phyloP scores from a whole-genome alignment of 2,113 vertebrate genomes.

The Malurus cyaneus region DNA sequence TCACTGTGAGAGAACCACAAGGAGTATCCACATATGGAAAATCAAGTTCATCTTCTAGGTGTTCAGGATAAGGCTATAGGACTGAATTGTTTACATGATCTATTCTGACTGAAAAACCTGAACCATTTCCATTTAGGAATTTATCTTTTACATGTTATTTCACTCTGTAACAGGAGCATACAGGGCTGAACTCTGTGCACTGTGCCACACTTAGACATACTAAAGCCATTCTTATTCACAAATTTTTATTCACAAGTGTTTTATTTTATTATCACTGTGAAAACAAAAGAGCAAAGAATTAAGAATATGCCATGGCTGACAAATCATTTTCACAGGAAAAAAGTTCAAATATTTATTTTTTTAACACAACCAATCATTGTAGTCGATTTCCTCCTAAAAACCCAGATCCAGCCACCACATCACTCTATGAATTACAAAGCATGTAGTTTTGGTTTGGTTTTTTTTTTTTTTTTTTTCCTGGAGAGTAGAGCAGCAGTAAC shows the following conservation, averaged over 20 bases:
- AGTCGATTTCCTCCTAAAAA: not conserved
- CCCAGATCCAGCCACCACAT: not conserved
- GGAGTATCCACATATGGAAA: not conserved
- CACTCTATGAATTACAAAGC: constrained; percentile 4
- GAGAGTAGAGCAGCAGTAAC: constrained; percentile 69
- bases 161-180: not conserved
- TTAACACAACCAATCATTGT: not conserved
- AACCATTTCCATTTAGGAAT: not conserved
- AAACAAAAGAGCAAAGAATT: not conserved
- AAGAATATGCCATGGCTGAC: not conserved
- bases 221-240: not conserved
- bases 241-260: not conserved
- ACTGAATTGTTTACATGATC: not conserved
- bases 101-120: not conserved
- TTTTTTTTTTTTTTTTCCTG: not conserved
- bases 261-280: not conserved
- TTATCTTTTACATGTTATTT: not conserved
- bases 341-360: not conserved
- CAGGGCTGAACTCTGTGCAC: not conserved
- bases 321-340: not conserved
- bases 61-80: not conserved
- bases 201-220: not conserved
- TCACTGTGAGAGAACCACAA: not conserved
- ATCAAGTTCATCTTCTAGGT: not conserved
- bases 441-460: no score